A percentile compares a stretch with the other conserved stretches of the same genome.
Conservation (phyloP, 2,113 vertebrate species). For the Trichechus manatus region DNA sequence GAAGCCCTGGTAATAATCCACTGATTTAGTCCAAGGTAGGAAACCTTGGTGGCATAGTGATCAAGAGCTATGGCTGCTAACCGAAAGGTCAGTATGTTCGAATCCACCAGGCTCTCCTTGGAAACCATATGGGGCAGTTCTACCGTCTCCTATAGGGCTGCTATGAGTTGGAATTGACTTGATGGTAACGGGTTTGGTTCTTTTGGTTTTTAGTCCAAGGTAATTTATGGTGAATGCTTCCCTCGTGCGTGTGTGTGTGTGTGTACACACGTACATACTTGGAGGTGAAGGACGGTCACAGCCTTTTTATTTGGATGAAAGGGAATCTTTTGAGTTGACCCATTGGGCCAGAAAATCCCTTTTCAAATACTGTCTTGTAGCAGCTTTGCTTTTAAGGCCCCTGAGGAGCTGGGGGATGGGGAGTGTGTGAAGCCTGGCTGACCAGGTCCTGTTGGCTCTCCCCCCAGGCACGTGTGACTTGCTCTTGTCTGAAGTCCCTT, state of each 20-base stretch:
- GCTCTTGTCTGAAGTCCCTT: conserved; percentile 44
- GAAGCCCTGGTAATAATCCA: too few relatives aligned
- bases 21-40: not conserved
- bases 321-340: conserved; percentile 74
- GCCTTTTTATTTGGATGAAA: conserved; percentile 50
- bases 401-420: not conserved
- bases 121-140: too few relatives aligned
- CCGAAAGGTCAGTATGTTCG: too few relatives aligned
- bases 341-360: conserved; percentile 77
- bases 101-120: too few relatives aligned
- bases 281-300: conserved; percentile 40
- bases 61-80: too few relatives aligned
- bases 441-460: not conserved
- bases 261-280: not conserved
- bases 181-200: too few relatives aligned
- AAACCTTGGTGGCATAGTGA: too few relatives aligned
- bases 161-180: too few relatives aligned
- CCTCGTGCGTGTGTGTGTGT: not conserved
- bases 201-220: not conserved
- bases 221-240: conserved; percentile 14
- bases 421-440: not conserved
- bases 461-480: conserved; percentile 38
- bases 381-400: conserved; percentile 66
- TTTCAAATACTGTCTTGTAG: conserved; percentile 66
- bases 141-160: too few relatives aligned